These are phyloP conservation scores for Solenodon paradoxus DNA, from an alignment of 2,113 vertebrate species.

Conservation along the genomic window DNA sequence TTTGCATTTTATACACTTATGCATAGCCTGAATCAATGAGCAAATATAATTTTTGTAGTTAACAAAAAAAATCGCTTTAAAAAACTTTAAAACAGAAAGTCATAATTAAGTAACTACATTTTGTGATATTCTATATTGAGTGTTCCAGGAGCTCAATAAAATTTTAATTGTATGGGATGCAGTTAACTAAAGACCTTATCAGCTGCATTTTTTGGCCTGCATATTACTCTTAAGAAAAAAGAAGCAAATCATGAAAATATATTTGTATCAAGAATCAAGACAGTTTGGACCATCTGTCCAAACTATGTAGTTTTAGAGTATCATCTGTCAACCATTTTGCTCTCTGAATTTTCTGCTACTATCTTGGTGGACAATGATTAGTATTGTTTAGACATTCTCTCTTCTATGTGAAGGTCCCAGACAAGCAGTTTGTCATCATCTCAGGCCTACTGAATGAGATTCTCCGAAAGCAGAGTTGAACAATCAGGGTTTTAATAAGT, in stretches of 20 bases:
- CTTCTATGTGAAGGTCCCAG: background rate
- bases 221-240: background rate
- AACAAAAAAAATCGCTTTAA: constrained; percentile 7
- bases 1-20: background rate
- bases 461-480: background rate
- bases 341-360: background rate
- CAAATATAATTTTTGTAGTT: background rate
- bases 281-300: background rate
- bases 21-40: background rate
- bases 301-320: background rate
- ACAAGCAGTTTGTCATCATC: background rate
- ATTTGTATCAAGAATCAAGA: background rate
- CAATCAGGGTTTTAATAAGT: background rate
- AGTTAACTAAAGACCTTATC: background rate
- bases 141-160: background rate
- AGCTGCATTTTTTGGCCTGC: background rate
- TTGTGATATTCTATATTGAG: background rate
- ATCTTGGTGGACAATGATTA: background rate
- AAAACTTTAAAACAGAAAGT: background rate
- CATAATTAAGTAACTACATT: background rate
- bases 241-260: background rate
- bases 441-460: background rate
- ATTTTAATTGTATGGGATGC: background rate
- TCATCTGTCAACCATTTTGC: background rate
- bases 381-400: background rate